Percentiles rank a stretch among this genome's conserved stretches.
These are phyloP conservation scores for Characodon lateralis DNA, from an alignment of 2,797 vertebrate genomes.

Conservation along the genomic window DNA sequence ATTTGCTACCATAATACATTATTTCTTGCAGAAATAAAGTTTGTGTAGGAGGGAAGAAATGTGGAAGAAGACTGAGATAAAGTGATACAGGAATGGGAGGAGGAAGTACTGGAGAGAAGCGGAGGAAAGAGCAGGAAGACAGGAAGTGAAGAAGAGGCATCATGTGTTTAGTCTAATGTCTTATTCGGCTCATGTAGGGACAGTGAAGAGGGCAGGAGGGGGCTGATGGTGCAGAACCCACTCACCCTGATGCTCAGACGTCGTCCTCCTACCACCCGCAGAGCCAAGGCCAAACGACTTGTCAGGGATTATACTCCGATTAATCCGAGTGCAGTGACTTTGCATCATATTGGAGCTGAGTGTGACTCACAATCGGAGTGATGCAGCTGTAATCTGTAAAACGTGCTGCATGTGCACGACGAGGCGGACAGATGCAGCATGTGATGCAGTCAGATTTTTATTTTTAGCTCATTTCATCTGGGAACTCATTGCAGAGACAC, in stretches of 20 bases:
- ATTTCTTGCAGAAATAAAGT: not conserved
- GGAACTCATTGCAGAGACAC: not conserved
- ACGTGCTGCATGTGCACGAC: conserved; percentile 56
- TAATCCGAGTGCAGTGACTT: conserved; percentile 72
- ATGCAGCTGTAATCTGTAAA: conserved; percentile 65
- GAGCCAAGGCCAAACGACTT: conserved; percentile 51
- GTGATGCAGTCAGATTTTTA: conserved; percentile 30
- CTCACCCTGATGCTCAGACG: conserved; percentile 2
- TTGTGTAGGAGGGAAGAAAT: not conserved
- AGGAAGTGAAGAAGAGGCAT: conserved; percentile 30
- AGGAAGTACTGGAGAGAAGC: conserved; percentile 35
- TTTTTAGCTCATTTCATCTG: conserved; percentile 23
- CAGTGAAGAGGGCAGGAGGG: conserved; percentile 29
- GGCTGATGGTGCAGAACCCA: conserved; percentile 8
- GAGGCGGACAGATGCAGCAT: conserved; percentile 39
- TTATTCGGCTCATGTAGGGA: conserved; percentile 41
- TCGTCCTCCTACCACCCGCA: conserved; percentile 34
- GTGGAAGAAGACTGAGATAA: not conserved
- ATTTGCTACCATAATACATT: not conserved
- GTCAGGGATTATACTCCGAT: conserved; percentile 72
- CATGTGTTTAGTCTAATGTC: conserved; percentile 36
- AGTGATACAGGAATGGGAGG: conserved; percentile 19
- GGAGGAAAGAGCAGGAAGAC: conserved; percentile 41
- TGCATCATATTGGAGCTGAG: conserved; percentile 59
- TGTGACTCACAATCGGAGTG: conserved; percentile 47